phyloP scores from a whole-genome alignment of 2,888 invertebrate genomes.

The Hyposoter didymator region DNA sequence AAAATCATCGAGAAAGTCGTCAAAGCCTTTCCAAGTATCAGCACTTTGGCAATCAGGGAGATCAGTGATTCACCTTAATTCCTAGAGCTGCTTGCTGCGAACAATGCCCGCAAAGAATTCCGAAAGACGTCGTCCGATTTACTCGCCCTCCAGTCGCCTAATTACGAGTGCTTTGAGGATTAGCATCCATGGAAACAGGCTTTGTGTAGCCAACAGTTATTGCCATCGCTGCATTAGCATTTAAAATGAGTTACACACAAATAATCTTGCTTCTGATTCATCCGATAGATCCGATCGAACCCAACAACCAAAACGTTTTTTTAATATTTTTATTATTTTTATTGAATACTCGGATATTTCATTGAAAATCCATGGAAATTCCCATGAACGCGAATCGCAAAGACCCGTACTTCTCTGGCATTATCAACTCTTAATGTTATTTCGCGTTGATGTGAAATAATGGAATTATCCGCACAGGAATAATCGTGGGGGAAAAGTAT shows the following conservation, averaged over 20 bases:
- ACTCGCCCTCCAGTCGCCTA: neutral
- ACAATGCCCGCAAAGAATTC: neutral
- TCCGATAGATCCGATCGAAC: neutral
- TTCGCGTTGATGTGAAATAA: conserved; percentile 60
- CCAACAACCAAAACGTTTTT: neutral
- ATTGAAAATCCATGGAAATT: neutral
- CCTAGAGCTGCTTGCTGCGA: neutral
- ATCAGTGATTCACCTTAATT: neutral
- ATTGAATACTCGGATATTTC: neutral
- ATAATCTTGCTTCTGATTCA: neutral
- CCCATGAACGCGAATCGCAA: conserved; percentile 67
- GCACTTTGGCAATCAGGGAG: neutral
- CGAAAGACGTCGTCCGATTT: neutral
- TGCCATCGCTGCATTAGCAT: neutral
- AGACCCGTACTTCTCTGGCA: conserved; percentile 62
- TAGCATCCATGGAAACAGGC: neutral
- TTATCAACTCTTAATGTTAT: conserved; percentile 3
- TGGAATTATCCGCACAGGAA: conserved; percentile 34
- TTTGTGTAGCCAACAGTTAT: neutral
- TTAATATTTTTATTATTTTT: neutral
- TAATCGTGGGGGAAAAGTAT: conserved; percentile 29
- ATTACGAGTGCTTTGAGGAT: neutral
- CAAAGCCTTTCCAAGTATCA: neutral
- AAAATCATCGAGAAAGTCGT: conserved; percentile 11
- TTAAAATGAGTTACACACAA: conserved; percentile 5